Evolutionary conservation across 1,140 invertebrate genomes (phyloP), one percentile per base, ranked within the genome.

Genomic region (Fopius arisanus): DNA sequence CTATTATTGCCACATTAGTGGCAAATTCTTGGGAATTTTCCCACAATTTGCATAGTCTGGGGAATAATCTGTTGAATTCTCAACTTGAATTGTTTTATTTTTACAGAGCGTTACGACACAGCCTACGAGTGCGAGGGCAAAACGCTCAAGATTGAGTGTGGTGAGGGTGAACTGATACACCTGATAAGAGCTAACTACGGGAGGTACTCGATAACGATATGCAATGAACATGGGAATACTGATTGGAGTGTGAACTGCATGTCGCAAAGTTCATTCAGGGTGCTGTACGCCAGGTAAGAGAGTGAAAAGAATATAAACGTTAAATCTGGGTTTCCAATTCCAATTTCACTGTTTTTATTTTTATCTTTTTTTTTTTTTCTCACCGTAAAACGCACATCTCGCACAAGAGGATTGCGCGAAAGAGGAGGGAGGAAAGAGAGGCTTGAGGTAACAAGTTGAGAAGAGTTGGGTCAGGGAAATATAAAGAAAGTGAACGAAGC

Each of bases 171-270:
- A 80, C 89, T 96, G 54, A 98, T 98, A 79, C 94, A 97, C 82
- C 90, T 98, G 74, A 96, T 97, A 80, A 91, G 96, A 74, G 97
- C 96, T 75, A 98, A 98, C 90, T 98, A 97, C 85, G 97, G 97
- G 59, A 91, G 97, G 77, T 98, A 97, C 89, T 96, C 95, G 72
- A 97, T 98, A 87, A 96, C 95, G 80, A 96, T 98, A 84, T 98
- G 97, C 90, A 98, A 98, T 87, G 95, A 97, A 82, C 95, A 97
- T 84, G 96, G 96, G 71, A 94, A 96, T 88, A 96, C 95, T n/a
- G 96, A 97, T 80, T 98, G 96, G 96, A 96, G 95, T 88, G 95
- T 98, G 78, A 96, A 97, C 87, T 98, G 97, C 86, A 96, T 96
- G 93, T 95, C 95, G 63, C 92, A 92, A 23, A 95, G 93, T 82